Evolutionary conservation across 1,140 invertebrate genomes (phyloP), one percentile per base, ranked within the genome.

Genomic region (Vanessa tameamea): DNA sequence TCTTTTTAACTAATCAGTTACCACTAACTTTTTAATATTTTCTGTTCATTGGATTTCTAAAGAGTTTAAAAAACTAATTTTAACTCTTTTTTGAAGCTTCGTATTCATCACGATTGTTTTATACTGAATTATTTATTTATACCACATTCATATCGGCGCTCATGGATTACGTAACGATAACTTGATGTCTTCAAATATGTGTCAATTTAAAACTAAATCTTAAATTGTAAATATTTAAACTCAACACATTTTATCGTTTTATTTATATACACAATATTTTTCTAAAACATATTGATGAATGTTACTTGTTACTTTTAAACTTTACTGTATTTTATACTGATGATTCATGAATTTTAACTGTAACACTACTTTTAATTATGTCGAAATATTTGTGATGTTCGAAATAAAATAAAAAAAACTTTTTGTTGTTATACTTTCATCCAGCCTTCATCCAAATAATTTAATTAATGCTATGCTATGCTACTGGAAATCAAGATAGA

Each of bases 331-430:
- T 68, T 70, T 68, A 69, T 61, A 61, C 20, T 37, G 26, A 51
- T 55, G 20, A 53, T 51, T 13, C 50, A 67, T 68, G 47, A 67
- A 72, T 77, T 75, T 51, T 66, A 63, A 55, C 69, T 72, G 64
- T 71, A 68, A 57, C 43, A 70, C 37, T 67, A 53, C 66, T 50
- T 78, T 74, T 69, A 55, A 74, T 74, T 59, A 68, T 74, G 66
- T 74, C 78, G 64, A 85, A 79, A 83, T 83, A 78, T 83, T 84
- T 86, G 81, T 88, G 85, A 87, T 84, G 85, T 87, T 84, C 78
- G 37, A 73, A 87, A 87, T 87, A 85, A 83, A 84, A 72, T 78
- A 81, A 73, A 77, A 77, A 72, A 69, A 61, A 81, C 4, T 23
- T 23, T 57, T 57, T 57, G 20, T 55, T 31, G 16, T 23, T 16